Conservation (phyloP, 2,797 vertebrate genomes). For the Echeneis naucrates region DNA sequence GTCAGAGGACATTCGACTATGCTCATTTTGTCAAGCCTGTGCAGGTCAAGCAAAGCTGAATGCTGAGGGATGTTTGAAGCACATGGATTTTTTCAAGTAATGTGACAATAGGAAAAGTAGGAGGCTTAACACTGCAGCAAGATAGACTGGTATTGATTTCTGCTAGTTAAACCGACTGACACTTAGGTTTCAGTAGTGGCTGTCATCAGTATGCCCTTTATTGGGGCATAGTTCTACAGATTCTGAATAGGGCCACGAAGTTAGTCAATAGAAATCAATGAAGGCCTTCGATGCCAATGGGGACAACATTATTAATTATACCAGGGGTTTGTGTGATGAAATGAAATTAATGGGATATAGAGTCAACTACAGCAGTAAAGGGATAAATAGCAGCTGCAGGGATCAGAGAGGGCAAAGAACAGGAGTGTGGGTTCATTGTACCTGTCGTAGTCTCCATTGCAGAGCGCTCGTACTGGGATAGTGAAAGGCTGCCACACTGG, state of each 20-base stretch:
- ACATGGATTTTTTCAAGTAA: conserved; percentile 30
- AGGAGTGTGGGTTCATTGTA: conserved; percentile 54
- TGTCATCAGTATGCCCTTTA: conserved; percentile 29
- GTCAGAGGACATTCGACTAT: conserved; percentile 20
- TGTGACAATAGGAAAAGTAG: conserved; percentile 20
- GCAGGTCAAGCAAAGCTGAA: conserved; percentile 32
- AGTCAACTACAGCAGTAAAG: conserved; percentile 1
- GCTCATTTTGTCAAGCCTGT: too few species aligned
- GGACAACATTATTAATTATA: conserved; percentile 2
- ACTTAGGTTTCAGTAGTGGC: conserved; percentile 25
- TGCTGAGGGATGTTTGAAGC: conserved; percentile 21
- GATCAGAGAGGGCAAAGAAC: conserved; percentile 11
- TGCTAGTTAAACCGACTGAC: conserved; percentile 36
- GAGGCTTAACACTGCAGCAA: conserved; percentile 17
- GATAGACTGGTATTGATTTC: conserved; percentile 51
- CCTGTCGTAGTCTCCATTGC: conserved; percentile 93
- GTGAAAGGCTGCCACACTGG: conserved; percentile 91
- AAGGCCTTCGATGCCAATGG: conserved; percentile 15
- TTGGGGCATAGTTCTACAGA: conserved; percentile 30
- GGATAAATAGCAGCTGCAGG: conserved; percentile 8
- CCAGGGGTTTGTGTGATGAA: conserved; percentile 13
- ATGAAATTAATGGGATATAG: background rate
- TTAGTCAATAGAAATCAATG: conserved; percentile 31
- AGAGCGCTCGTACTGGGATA: conserved; percentile 91
- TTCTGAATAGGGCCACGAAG: conserved; percentile 38